A percentile compares a stretch with the other conserved stretches of the same genome.
phyloP scores from a whole-genome alignment of 2,888 invertebrate genomes.

The Sinotaia quadrata region DNA sequence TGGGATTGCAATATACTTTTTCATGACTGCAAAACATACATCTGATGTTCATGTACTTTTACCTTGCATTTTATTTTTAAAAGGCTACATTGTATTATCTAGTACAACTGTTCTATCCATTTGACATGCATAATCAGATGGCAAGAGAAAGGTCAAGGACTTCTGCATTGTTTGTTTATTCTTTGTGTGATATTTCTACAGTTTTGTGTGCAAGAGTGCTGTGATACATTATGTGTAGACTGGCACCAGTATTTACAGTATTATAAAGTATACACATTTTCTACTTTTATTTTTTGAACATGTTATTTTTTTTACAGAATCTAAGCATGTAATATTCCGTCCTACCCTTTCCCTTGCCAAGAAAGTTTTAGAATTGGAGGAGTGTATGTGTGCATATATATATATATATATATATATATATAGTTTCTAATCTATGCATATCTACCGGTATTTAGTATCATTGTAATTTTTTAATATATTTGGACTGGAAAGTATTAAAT shows the following conservation, averaged over 20 bases:
- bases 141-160: no score
- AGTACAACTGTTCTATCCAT: no score
- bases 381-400: neutral
- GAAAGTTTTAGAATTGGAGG: no score
- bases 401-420: neutral
- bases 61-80: no score
- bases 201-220: neutral
- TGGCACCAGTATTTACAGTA: neutral
- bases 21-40: no score
- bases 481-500: neutral
- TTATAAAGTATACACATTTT: neutral
- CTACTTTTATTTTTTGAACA: no score
- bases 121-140: neutral
- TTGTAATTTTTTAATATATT: neutral
- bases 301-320: neutral
- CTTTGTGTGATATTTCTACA: neutral
- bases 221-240: neutral
- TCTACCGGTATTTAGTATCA: neutral
- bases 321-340: neutral
- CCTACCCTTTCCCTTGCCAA: no score
- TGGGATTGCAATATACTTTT: no score
- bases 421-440: no score
- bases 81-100: no score
- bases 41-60: no score
- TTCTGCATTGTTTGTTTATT: neutral